These are phyloP conservation scores for Pharmacophagus antenor DNA, from an alignment of 2,888 invertebrate species.

Conservation along the genomic window DNA sequence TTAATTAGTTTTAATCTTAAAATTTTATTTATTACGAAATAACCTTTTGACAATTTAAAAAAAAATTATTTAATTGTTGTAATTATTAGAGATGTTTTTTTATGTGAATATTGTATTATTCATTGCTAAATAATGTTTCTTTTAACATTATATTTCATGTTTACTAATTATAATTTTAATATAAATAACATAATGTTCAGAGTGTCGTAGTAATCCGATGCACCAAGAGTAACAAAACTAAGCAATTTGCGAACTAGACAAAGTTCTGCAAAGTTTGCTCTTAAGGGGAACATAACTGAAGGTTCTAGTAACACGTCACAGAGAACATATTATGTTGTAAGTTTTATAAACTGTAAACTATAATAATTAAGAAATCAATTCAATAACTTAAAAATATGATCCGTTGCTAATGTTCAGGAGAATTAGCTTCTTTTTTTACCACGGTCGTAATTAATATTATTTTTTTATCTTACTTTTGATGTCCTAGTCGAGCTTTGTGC, in stretches of 20 bases:
- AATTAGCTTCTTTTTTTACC: too few relatives aligned
- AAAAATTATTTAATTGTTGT: too few relatives aligned
- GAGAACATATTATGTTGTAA: slow-evolving; percentile 30
- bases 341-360: neutral
- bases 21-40: too few relatives aligned
- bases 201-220: slow-evolving; percentile 15
- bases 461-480: too few relatives aligned
- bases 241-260: slow-evolving; percentile 57
- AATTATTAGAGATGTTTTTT: too few relatives aligned
- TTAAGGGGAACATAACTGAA: slow-evolving; percentile 54
- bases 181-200: neutral
- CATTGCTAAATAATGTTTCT: too few relatives aligned
- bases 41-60: too few relatives aligned
- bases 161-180: neutral
- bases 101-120: too few relatives aligned
- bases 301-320: slow-evolving; percentile 32
- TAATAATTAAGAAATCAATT: neutral
- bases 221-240: slow-evolving; percentile 46
- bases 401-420: neutral
- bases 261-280: slow-evolving; percentile 67
- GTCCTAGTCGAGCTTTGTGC: too few relatives aligned
- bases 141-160: neutral
- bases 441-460: too few relatives aligned
- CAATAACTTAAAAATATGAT: neutral
- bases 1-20: too few relatives aligned